These are phyloP conservation scores for Monopis laevigella DNA, from an alignment of 2,888 invertebrate species.

Conservation along the genomic window DNA sequence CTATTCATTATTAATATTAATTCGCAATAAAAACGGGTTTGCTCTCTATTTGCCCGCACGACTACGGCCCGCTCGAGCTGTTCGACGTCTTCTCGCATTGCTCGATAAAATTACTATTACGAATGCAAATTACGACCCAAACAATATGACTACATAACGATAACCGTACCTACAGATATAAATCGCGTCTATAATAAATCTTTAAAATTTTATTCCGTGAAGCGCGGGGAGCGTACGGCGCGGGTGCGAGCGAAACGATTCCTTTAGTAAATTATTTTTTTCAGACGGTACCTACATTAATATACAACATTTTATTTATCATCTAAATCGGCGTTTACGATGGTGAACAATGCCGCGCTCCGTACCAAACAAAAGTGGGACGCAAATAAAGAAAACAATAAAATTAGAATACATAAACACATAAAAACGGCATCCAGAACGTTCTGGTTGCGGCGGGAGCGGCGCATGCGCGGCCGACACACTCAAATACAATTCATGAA, in stretches of 20 bases:
- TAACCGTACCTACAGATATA: not conserved
- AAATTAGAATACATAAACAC: conserved; percentile 68
- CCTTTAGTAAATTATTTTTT: conserved; percentile 26
- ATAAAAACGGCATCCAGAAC: conserved; percentile 59
- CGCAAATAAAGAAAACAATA: conserved; percentile 68
- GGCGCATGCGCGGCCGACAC: conserved; percentile 36
- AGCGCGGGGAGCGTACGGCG: not conserved
- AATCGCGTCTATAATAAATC: not conserved
- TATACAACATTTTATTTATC: conserved; percentile 63
- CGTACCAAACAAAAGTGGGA: conserved; percentile 65
- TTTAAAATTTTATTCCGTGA: not conserved
- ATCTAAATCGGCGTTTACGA: conserved; percentile 67
- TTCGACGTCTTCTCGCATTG: not conserved
- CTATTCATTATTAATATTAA: conserved; percentile 60
- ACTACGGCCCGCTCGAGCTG: not conserved
- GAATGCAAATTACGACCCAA: conserved; percentile 11
- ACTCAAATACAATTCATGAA: conserved; percentile 11
- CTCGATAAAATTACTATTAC: conserved; percentile 12
- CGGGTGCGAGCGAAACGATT: conserved; percentile 23
- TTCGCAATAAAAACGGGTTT: conserved; percentile 54
- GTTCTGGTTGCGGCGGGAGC: conserved; percentile 36
- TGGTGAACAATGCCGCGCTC: conserved; percentile 59
- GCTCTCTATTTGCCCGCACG: conserved; percentile 25
- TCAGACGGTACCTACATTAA: conserved; percentile 22
- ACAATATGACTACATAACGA: conserved; percentile 11